Base-by-base conservation (phyloP, 37 sponge, comb jelly and placozoan species). In the Agelas oroides region DNA sequence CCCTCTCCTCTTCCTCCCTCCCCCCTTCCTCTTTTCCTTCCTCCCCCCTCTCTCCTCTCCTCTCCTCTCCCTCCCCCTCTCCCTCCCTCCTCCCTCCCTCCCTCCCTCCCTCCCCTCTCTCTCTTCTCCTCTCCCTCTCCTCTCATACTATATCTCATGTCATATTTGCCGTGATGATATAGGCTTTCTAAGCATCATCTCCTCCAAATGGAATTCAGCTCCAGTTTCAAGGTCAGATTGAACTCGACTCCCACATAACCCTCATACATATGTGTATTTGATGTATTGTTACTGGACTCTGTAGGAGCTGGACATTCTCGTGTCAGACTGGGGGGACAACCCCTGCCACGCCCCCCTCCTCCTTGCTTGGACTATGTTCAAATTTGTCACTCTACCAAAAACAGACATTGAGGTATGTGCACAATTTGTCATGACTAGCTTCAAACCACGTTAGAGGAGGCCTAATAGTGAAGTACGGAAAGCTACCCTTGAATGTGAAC, bases 271-370 rank as follows among this genome's bases (percentile, higher is more conserved):
- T n/a, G n/a, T n/a, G n/a, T n/a, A n/a, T n/a, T n/a, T n/a, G n/a
- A n/a, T n/a, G n/a, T n/a, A n/a, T n/a, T n/a, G n/a, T n/a, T n/a
- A n/a, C n/a, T n/a, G n/a, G n/a, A n/a, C n/a, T n/a, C n/a, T n/a
- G n/a, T n/a, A 83, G 83, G 77, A 56, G 38, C n/a, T 88, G 70
- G 83, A 82, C 28, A 57, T 21, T 19, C 38, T 82, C 77, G 19
- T 88, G 2, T 39, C 46, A 6, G 35, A 55, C 6, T 88, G 89
- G 89, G 77, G 83, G 19, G 84, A 82, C 52, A 30, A 37, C 57
- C 1, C 13, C 1, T 82, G 67, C 53, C 89, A 82, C 33, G 60
- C 81, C 54, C 91, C 91, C 30, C 59, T 90, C 5, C 76, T 90
- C 32, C 71, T 90, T 16, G 53, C 86, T 16, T 90, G 91, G 86